These are phyloP conservation scores for Rhabdophis nuchalis DNA, from an alignment of 2,797 vertebrate genomes.

Conservation along the genomic window DNA sequence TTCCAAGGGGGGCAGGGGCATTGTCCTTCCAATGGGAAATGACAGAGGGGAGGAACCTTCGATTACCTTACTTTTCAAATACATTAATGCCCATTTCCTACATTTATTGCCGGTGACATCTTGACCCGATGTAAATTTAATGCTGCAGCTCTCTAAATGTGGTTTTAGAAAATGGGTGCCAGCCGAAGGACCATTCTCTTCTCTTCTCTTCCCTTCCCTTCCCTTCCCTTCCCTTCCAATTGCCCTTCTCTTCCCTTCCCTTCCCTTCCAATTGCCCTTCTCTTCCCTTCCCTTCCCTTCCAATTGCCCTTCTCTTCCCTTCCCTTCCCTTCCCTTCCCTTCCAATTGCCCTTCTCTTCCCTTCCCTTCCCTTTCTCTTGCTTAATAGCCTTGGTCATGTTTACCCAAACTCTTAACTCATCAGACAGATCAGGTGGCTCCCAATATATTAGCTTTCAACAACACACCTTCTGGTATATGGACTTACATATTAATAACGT, in stretches of 20 bases:
- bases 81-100: background rate
- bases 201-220: too few relatives aligned
- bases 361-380: too few relatives aligned
- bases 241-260: too few relatives aligned
- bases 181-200: background rate
- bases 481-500: background rate
- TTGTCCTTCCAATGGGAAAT: background rate
- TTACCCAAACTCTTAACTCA: background rate
- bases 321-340: too few relatives aligned
- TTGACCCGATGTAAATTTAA: background rate
- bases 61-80: conserved; percentile 3
- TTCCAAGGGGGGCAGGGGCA: background rate
- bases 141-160: background rate
- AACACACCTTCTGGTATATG: background rate
- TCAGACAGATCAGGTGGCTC: background rate
- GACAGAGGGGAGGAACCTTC: background rate
- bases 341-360: too few relatives aligned
- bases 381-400: background rate
- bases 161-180: background rate
- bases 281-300: too few relatives aligned
- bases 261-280: too few relatives aligned
- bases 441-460: background rate
- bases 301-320: rapidly evolving
- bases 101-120: background rate
- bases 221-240: rapidly evolving